phyloP scores from a whole-genome alignment of 2,888 invertebrate genomes.

The Rhogogaster chlorosoma region DNA sequence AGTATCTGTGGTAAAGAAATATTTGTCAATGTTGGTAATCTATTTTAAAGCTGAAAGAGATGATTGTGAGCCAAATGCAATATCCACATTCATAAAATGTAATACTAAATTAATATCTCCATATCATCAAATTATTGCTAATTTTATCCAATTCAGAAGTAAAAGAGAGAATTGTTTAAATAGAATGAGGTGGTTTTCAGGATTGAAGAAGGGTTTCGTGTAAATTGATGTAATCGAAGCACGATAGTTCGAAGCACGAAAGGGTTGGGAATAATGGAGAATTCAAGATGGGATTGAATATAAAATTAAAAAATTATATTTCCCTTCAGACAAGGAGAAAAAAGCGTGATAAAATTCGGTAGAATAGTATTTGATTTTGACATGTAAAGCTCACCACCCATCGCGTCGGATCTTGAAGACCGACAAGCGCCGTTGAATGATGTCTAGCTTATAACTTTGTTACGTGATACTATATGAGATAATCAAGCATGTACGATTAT shows the following conservation, averaged over 20 bases:
- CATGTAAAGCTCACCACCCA: conserved; percentile 8
- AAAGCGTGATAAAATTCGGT: background rate
- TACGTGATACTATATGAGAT: background rate
- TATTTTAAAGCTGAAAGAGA: background rate
- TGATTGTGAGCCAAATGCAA: background rate
- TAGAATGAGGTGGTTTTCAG: too few relatives aligned
- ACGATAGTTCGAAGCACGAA: background rate
- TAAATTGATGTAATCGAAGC: background rate
- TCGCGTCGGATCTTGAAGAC: background rate
- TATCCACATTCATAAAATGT: background rate
- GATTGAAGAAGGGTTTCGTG: background rate
- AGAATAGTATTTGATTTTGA: background rate
- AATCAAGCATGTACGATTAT: background rate
- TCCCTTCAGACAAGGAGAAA: background rate
- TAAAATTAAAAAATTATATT: background rate
- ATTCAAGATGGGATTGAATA: background rate
- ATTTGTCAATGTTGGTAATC: background rate
- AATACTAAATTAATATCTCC: background rate
- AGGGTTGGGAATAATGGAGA: background rate
- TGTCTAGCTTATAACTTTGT: background rate
- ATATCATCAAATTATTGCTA: background rate
- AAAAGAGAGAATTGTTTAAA: too few relatives aligned
- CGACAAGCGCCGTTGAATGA: background rate
- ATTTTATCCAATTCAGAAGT: background rate
- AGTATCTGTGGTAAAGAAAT: background rate